Base-by-base conservation (phyloP, 2,888 invertebrate species). In the Ecdyonurus torrentis region DNA sequence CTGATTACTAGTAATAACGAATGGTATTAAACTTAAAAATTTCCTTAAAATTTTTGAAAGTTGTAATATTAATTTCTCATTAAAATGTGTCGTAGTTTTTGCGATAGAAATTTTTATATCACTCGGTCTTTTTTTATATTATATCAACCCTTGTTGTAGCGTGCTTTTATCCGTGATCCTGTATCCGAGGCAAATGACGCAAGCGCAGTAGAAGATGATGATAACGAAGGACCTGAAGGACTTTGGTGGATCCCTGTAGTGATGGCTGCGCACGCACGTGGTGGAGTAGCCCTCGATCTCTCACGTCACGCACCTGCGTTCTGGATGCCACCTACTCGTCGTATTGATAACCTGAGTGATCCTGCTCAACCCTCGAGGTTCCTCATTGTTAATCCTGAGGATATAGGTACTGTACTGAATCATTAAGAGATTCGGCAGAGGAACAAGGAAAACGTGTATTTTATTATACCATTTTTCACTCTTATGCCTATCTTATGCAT, bases 381-480 rank as follows among this genome's bases (percentile, higher is more conserved):
- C 70, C 79, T 91, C 60, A 85, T 91, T 63, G 79, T 90, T 1
- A 91, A 91, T 74, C 86, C 89, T 2, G 89, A 90, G 70, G 90
- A 91, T 77, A 89, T 89, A 66, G 89, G 87, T 86, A 70, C 72
- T 74, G 69, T 50, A 10, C 18, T 50, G 10, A 18, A 10, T 18
- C 50, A 50, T 50, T 10, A 50, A 50, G 18, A 50, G n/a, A n/a
- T n/a, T n/a, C n/a, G n/a, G n/a, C n/a, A n/a, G n/a, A n/a, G n/a
- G n/a, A n/a, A n/a, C n/a, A n/a, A n/a, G n/a, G n/a, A n/a, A n/a
- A n/a, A n/a, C n/a, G n/a, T n/a, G n/a, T n/a, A n/a, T n/a, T n/a
- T n/a, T n/a, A n/a, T n/a, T n/a, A n/a, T n/a, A n/a, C n/a, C n/a
- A n/a, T n/a, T n/a, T n/a, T n/a, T n/a, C n/a, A n/a, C n/a, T n/a